phyloP scores from a whole-genome alignment of 1,140 invertebrate species.

The Drosophila leontia region DNA sequence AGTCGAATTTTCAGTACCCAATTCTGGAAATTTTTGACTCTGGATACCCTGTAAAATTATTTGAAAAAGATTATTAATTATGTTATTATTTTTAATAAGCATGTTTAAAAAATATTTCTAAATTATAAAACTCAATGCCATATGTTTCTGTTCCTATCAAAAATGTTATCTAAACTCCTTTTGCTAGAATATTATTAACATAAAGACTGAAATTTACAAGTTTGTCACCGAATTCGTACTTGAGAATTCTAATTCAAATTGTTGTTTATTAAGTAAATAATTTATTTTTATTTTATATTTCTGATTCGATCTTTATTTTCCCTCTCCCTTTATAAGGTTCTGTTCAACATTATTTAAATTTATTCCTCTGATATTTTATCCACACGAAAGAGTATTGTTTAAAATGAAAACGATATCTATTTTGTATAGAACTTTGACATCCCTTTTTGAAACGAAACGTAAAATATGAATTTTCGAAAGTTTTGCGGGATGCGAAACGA shows the following conservation, averaged over 20 bases:
- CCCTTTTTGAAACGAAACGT: neutral
- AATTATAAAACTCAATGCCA: neutral
- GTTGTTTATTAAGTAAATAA: neutral
- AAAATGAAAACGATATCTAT: neutral
- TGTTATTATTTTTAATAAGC: no score
- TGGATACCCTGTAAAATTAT: neutral
- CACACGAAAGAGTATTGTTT: neutral
- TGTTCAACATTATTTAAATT: neutral
- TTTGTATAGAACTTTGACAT: neutral
- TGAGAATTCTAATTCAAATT: neutral
- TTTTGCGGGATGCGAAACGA: neutral
- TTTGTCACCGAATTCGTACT: neutral
- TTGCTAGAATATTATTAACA: neutral
- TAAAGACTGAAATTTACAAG: neutral
- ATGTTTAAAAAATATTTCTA: neutral
- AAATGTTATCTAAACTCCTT: no score
- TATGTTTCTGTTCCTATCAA: neutral
- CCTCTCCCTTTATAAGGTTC: no score
- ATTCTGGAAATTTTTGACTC: neutral
- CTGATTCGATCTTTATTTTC: neutral
- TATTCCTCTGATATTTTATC: neutral
- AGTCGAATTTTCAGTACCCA: neutral
- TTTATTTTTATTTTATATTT: neutral
- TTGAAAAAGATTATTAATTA: neutral
- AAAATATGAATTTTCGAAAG: conserved; percentile 7